phyloP scores from a whole-genome alignment of 2,113 vertebrate species.

The Oreochromis aureus region DNA sequence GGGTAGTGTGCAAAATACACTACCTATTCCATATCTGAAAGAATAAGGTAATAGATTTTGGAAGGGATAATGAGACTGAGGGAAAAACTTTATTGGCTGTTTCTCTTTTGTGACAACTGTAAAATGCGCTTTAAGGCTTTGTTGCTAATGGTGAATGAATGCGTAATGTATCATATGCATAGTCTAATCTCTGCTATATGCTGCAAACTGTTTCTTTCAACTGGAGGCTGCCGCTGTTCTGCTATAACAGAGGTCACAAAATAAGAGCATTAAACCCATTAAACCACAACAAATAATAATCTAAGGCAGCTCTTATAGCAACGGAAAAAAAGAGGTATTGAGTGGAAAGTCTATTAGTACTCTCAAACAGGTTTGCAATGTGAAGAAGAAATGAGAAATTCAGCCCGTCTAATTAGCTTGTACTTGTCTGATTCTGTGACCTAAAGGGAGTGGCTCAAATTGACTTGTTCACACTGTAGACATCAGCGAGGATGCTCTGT shows the following conservation, averaged over 20 bases:
- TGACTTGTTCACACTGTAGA: conserved; percentile 32
- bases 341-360: neutral
- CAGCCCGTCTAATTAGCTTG: conserved; percentile 18
- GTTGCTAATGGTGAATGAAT: conserved; percentile 15
- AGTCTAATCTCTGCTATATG: neutral
- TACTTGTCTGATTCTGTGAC: conserved; percentile 13
- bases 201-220: neutral
- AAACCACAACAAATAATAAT: neutral
- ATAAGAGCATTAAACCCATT: neutral
- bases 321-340: neutral
- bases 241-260: neutral
- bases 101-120: conserved; percentile 23
- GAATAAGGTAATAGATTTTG: conserved; percentile 15
- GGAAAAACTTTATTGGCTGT: neutral
- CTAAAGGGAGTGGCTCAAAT: conserved; percentile 35
- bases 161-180: neutral
- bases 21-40: neutral
- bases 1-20: neutral
- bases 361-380: neutral
- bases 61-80: conserved; percentile 20
- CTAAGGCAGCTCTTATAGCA: neutral
- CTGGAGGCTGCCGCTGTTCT: neutral
- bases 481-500: conserved; percentile 1
- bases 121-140: conserved; percentile 14
- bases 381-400: neutral